Evolutionary conservation across 1,140 invertebrate species (phyloP), one percentile per base, ranked within the genome.

Genomic region (Drosophila sechellia): DNA sequence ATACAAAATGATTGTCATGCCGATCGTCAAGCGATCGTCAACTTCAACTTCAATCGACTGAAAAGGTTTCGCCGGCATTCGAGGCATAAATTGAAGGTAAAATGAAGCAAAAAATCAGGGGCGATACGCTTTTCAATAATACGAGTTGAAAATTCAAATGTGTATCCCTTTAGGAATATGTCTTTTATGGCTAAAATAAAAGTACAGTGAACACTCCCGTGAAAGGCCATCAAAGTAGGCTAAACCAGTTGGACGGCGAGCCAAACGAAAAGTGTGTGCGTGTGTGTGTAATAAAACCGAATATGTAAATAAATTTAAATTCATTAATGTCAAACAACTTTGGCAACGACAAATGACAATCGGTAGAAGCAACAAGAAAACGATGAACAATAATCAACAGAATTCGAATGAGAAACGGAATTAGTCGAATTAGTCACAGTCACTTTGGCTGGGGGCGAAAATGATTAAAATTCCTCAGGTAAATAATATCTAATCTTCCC

Each of bases 231-330:
- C 45, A 34, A 56, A 63, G 43, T 77, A 64, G 50, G 48, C 46
- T 56, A 69, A 76, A 76, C 72, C 63, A 58, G 73, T 76, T 54
- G 15, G 34, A 13, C 43, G 34, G 35, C 31, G 43, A 15, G 17
- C 15, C 13, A 11, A 10, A 4, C 34, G 27, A 55, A 63, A 61
- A 61, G 42, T 75, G 53, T 72, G 57, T 84, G 81, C 20, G 20
- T 10, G 31, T 8, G 31, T 31, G 31, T 8, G 31, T 85, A 85
- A 85, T 77, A 85, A 85, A 85, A 85, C 73, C 72, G 77, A 81
- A 86, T 85, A 85, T 85, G 80, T 77, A 84, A 84, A 84, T 85
- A 85, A 85, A 84, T 84, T 84, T 66, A 77, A 75, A 86, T 85
- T 77, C 74, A 86, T 86, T 86, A 81, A 75, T 81, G 81, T 58